Base-by-base conservation (phyloP, 2,797 vertebrate species). In the Chelon auratus region DNA sequence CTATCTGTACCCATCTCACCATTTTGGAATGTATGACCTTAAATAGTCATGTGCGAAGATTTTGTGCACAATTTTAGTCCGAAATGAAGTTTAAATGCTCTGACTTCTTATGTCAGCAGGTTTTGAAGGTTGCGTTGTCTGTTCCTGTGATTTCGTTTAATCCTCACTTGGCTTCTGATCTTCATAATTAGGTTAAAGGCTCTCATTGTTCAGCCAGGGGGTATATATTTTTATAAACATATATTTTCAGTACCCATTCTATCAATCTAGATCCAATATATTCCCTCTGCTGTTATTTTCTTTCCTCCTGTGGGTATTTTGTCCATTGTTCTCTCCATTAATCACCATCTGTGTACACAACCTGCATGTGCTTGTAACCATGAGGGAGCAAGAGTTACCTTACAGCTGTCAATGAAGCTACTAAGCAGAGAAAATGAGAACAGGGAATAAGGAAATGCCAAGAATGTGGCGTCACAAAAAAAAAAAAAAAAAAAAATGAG, bases 11-110 rank as follows among this genome's bases (percentile, higher is more conserved):
- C 77, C 86, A 87, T 93, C 90, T 93, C 90, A 93, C 74, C 87
- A 77, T 87, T 87, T 72, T 82, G 86, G 90, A 91, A 93, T 93
- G 88, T 75, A 90, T 90, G 82, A 89, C 91, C 91, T 88, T 92
- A 92, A 90, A 93, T 89, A 89, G 87, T 77, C 83, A 91, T 79
- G 83, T 70, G 77, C 68, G 63, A 82, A 81, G 54, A 88, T 22
- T 80, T 83, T 83, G 40, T 64, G 48, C 73, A 52, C 24, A 33
- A 5, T 65, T 70, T 79, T 69, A 56, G 55, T 77, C 33, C 62
- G 76, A 54, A 40, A 72, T 39, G 72, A 24, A 26, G 7, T 60
- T 54, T 1, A 52, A 65, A 61, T 7, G 47, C 14, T 33, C 36
- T 45, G 37, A 13, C 52, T 17, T 45, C 12, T 26, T 40, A 6